Evolutionary conservation across 2,113 vertebrate genomes (phyloP).

Genomic region (Aleadryas rufinucha): DNA sequence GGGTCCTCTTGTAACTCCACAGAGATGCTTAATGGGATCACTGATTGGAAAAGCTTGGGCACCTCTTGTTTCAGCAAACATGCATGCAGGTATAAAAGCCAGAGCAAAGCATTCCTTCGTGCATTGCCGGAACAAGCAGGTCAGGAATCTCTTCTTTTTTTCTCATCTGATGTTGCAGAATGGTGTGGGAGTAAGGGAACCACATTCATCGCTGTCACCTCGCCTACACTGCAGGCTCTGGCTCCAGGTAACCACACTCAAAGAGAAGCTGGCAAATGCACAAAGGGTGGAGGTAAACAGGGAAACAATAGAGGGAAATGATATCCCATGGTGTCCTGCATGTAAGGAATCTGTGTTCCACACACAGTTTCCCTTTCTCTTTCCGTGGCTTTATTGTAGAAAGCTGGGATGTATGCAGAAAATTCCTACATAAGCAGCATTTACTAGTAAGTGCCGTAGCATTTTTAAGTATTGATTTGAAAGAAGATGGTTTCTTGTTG

Average conservation of each 20-base stretch:
- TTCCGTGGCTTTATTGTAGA: not conserved
- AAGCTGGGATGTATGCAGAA: not conserved
- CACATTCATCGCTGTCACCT: not conserved
- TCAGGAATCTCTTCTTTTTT: not conserved
- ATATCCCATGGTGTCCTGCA: not conserved
- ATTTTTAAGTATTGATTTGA: not conserved
- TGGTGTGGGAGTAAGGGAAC: not conserved
- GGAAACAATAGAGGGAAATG: slow-evolving; percentile 29
- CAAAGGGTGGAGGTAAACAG: slow-evolving; percentile 23
- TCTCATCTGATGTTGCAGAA: not conserved
- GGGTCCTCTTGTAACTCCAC: fast-evolving
- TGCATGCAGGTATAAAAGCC: not conserved
- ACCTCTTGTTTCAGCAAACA: not conserved
- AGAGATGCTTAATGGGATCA: not conserved
- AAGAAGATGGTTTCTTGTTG: not conserved
- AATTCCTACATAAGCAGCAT: not conserved
- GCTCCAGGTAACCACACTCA: slow-evolving; percentile 29
- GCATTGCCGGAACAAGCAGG: not conserved
- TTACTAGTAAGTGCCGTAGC: not conserved
- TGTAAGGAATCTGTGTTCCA: not conserved
- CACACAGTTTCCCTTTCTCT: not conserved
- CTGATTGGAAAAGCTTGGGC: not conserved
- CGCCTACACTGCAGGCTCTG: not conserved
- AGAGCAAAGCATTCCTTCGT: not conserved
- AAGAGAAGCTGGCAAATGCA: slow-evolving; percentile 24